Evolutionary conservation across 1,140 invertebrate species (phyloP), one percentile per base, ranked within the genome.

Genomic region (Heliconius hewitsoni): DNA sequence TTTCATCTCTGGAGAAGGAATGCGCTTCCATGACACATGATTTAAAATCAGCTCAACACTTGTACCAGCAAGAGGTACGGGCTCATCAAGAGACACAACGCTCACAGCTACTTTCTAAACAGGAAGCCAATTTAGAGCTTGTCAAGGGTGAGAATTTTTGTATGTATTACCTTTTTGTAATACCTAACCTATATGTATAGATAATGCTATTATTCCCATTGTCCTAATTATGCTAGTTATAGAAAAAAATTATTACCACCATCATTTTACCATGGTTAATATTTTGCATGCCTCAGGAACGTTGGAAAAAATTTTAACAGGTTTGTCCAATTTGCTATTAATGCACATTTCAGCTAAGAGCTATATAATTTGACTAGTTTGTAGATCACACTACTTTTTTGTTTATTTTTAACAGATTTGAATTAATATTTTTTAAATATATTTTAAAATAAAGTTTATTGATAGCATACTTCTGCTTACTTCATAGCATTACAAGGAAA

Each of bases 21-120:
- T 97, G 97, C 86, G 98, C 98, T 0, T 97, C 97, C 71, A 94
- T 99, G 37, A 96, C 97, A 74, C 95, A 99, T 30, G 98, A 99
- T 93, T 90, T 99, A 30, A 98, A 98, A 92, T 96, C 98, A 39
- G 96, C 97, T 23, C 97, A 98, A 89, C 97, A 96, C 79, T 96
- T 97, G 79, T 98, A 98, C 88, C 97, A 98, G 86, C 97, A 98
- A 89, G 98, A 99, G 95, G 96, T 98, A 1, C 96, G 96, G 79
- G 97, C 98, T 1, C 98, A 98, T 88, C 97, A 98, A 89, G 98
- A 98, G 93, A 98, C 98, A 1, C 98, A 98, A 93, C 96, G 96
- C 88, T 98, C 96, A 75, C 97, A 96, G 66, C 96, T 97, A 86
- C 95, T 97, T n/a, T 97, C 96, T 60, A 98, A 98, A 86, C 98